A percentile compares a stretch with the other conserved stretches of the same genome.
Conservation (phyloP, 1,140 invertebrate genomes). For the Fragariocoptes setiger region DNA sequence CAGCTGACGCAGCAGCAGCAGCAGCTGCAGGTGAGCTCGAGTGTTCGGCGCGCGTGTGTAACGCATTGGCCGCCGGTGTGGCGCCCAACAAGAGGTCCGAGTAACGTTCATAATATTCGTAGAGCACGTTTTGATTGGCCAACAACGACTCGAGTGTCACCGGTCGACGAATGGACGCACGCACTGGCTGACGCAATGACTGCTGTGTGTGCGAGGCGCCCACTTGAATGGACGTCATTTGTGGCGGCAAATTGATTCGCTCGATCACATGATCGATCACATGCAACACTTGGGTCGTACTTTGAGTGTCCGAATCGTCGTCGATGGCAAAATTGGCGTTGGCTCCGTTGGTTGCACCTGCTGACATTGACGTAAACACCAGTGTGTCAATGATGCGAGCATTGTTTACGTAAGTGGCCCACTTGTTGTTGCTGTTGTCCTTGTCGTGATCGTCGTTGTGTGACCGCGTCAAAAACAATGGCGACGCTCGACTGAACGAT, state of each 20-base stretch:
- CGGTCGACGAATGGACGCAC: no score
- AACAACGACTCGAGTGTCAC: neutral
- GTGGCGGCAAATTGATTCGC: neutral
- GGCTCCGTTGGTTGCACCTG: no score
- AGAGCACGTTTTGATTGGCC: no score
- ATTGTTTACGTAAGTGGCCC: neutral
- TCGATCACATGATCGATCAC: neutral
- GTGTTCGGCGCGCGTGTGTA: neutral
- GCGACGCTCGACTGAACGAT: neutral
- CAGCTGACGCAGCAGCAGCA: neutral
- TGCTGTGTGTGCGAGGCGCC: neutral
- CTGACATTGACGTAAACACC: no score
- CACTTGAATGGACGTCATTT: neutral
- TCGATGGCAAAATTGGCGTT: no score
- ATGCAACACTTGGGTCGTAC: neutral
- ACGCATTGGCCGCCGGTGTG: neutral
- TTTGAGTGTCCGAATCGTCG: neutral
- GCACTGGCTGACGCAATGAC: neutral
- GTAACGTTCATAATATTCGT: neutral
- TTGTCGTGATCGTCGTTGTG: neutral
- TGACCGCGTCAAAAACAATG: neutral
- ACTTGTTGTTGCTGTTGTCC: neutral
- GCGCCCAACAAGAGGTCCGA: neutral
- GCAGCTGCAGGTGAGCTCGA: neutral
- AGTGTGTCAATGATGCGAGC: no score